Percentiles rank a stretch among this genome's conserved stretches.
phyloP scores from a whole-genome alignment of 2,113 vertebrate species.

The Columba livia region DNA sequence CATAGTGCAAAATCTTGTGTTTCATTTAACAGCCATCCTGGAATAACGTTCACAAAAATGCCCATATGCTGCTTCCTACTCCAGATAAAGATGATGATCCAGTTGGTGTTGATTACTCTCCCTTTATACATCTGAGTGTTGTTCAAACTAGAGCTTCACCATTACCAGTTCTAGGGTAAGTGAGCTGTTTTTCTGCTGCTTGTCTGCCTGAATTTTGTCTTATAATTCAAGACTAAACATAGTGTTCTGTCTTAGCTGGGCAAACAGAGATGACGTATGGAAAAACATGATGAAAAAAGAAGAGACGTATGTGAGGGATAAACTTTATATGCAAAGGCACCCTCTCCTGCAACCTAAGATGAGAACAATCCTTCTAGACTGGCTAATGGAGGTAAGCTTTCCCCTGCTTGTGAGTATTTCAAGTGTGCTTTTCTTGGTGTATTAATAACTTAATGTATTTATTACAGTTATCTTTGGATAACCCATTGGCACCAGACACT shows the following conservation, averaged over 20 bases:
- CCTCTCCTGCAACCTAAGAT: slow-evolving; percentile 93
- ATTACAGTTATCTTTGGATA: not conserved
- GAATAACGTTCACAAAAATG: slow-evolving; percentile 68
- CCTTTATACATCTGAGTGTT: not conserved
- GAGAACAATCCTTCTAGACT: slow-evolving; percentile 93
- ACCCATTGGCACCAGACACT: not conserved
- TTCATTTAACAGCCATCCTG: slow-evolving; percentile 68
- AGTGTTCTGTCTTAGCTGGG: slow-evolving; percentile 83
- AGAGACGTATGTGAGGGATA: slow-evolving; percentile 81
- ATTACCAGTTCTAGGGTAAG: slow-evolving; percentile 88
- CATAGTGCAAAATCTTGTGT: not conserved
- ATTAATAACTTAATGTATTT: not conserved
- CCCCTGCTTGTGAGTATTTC: not conserved
- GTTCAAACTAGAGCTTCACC: slow-evolving; percentile 83
- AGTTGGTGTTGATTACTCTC: not conserved
- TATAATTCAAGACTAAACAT: not conserved
- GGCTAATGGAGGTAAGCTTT: slow-evolving; percentile 93
- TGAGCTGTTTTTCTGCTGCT: not conserved
- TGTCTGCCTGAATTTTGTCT: not conserved
- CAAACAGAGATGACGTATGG: slow-evolving; percentile 93
- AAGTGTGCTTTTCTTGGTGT: not conserved
- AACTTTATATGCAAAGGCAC: slow-evolving; percentile 87
- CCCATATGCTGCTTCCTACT: slow-evolving; percentile 82
- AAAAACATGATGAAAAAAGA: slow-evolving; percentile 93
- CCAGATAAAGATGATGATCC: slow-evolving; percentile 80